phyloP scores from a whole-genome alignment of 2,113 vertebrate genomes.

The Cebidichthys violaceus region DNA sequence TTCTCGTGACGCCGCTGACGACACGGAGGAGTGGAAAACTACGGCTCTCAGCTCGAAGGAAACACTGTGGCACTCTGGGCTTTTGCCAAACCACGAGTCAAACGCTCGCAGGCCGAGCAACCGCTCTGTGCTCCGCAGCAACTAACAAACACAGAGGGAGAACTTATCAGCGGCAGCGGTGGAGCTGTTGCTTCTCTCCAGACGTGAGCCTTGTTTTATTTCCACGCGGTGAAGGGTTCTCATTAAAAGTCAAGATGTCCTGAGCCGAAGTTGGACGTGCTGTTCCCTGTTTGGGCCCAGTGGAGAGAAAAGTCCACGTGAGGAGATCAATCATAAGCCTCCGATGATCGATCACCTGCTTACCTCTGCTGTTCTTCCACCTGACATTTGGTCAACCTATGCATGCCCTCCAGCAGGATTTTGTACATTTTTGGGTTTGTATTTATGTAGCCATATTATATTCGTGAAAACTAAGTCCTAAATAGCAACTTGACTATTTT shows the following conservation, averaged over 20 bases:
- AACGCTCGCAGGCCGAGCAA: slow-evolving; percentile 58
- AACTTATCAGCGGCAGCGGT: slow-evolving; percentile 35
- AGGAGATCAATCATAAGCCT: slow-evolving; percentile 44
- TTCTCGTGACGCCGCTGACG: slow-evolving; percentile 58
- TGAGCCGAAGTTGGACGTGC: slow-evolving; percentile 28
- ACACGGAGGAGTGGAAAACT: slow-evolving; percentile 65
- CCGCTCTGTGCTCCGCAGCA: slow-evolving; percentile 50
- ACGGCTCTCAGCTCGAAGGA: slow-evolving; percentile 60
- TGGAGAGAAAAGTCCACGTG: slow-evolving; percentile 24
- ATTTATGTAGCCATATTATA: neutral
- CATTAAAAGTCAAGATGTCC: slow-evolving; percentile 45
- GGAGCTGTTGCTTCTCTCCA: slow-evolving; percentile 29
- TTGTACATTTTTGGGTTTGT: neutral
- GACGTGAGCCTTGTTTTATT: slow-evolving; percentile 36
- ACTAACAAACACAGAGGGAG: slow-evolving; percentile 40
- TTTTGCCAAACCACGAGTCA: slow-evolving; percentile 71
- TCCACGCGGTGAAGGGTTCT: slow-evolving; percentile 44
- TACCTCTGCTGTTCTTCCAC: slow-evolving; percentile 5
- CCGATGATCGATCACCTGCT: slow-evolving; percentile 9
- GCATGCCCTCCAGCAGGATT: slow-evolving; percentile 17
- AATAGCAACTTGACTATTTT: neutral
- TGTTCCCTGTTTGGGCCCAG: neutral
- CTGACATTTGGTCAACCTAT: slow-evolving; percentile 18
- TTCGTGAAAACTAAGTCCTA: neutral
- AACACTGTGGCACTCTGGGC: slow-evolving; percentile 69